Base-by-base conservation (phyloP, 2,797 vertebrate genomes). In the Cossypha caffra region DNA sequence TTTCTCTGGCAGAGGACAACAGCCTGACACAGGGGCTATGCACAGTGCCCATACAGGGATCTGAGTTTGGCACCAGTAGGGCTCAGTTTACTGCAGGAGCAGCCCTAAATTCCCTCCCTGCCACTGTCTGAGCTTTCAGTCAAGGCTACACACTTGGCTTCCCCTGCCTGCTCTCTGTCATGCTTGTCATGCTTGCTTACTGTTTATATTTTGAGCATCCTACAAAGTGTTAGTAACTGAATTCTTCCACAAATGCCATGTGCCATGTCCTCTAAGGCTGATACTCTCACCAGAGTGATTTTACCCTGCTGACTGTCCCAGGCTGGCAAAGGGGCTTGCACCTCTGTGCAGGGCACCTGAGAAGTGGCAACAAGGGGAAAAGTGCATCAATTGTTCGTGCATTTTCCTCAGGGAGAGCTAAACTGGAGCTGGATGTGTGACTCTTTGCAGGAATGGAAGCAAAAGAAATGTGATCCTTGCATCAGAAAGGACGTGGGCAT, bases 1-100 rank as follows among this genome's bases (percentile, higher is more conserved):
- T 72, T 84, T 48, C 40, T 69, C 24, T 76, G 51, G 28, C 23
- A 57, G 29, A 55, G 50, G 35, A 58, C 10, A 74, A 7, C 20
- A 59, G 9, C 12, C 47, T 71, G 54, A 40, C 0, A 1, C 11
- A 51, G 21, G 18, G 14, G 20, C 21, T 58, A 4, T 19, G 16
- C 5, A 5, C 0, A 3, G 18, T 45, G 29, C 25, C 38, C 5
- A 1, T 15, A 4, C 19, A 35, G 16, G 16, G 2, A 16, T 21
- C 16, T 11, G 40, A 38, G 6, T 51, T 38, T 3, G 3, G 40
- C 15, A 23, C 16, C 40, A 33, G 23, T 16, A 76, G 11, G 16
- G 17, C 23, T 29, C 29, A 28, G 58, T 35, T 42, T 31, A 17
- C 11, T 11, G 24, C 4, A 75, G 40, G 13, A 54, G 48, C 16